Evolutionary conservation across 2,797 vertebrate species (phyloP).

Genomic region (Enteromius unitaeniatus): DNA sequence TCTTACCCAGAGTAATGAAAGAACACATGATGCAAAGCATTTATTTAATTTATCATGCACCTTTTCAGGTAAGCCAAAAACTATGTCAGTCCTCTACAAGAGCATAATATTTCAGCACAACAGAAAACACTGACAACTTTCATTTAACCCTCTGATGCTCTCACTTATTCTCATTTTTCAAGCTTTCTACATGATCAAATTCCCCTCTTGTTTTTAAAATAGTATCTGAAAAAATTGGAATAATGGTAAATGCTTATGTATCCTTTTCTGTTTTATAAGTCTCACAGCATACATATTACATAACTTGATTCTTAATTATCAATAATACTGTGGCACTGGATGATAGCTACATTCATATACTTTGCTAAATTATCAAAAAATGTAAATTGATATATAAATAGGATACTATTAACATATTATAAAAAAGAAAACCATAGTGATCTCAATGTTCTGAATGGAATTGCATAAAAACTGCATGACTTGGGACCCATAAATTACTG

Average conservation of each 20-base stretch:
- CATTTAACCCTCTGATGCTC: background rate
- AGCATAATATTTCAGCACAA: background rate
- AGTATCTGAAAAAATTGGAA: background rate
- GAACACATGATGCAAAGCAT: background rate
- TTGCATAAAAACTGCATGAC: background rate
- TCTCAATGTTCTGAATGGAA: background rate
- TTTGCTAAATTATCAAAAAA: too few relatives aligned
- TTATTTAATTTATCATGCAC: background rate
- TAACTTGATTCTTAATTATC: background rate
- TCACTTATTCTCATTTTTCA: background rate
- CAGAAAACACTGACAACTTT: background rate
- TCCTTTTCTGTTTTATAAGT: background rate
- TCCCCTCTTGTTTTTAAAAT: background rate
- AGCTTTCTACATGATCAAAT: background rate
- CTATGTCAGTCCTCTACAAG: background rate
- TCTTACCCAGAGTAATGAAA: background rate
- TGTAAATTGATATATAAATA: too few relatives aligned
- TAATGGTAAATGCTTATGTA: background rate
- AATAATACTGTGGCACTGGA: background rate
- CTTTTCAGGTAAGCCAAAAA: constrained; percentile 6
- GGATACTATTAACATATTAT: too few relatives aligned
- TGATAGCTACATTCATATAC: background rate
- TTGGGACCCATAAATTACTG: background rate
- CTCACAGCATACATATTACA: background rate
- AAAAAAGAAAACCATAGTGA: background rate